These are phyloP conservation scores for Drosophila colorata DNA, from an alignment of 2,888 invertebrate species.

Conservation along the genomic window DNA sequence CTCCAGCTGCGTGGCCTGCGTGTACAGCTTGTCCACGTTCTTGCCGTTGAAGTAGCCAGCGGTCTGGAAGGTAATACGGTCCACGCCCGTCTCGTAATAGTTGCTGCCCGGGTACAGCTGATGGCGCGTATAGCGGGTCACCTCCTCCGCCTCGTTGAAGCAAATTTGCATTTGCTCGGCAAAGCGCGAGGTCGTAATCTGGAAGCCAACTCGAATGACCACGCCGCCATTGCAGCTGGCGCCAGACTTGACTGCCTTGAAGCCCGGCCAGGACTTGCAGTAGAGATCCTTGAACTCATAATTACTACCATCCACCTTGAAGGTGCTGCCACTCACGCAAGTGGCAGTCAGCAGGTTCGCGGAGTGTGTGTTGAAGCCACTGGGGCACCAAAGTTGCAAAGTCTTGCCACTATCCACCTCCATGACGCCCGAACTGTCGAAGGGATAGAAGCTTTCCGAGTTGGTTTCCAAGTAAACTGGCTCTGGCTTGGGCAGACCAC, in stretches of 20 bases:
- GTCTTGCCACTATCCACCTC: conserved; percentile 66
- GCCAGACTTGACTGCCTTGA: conserved; percentile 76
- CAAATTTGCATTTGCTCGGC: conserved; percentile 84
- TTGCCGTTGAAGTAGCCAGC: conserved; percentile 82
- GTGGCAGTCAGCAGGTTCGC: conserved; percentile 74
- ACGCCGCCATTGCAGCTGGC: conserved; percentile 79
- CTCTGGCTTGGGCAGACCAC: conserved; percentile 86
- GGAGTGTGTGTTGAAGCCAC: conserved; percentile 68
- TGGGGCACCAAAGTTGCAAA: conserved; percentile 82
- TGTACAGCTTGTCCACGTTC: conserved; percentile 84
- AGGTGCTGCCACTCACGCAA: conserved; percentile 79
- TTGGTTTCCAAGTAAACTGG: conserved; percentile 87
- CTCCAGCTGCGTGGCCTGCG: conserved; percentile 78
- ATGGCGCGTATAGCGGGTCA: conserved; percentile 84
- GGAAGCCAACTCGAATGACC: conserved; percentile 85
- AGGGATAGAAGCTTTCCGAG: conserved; percentile 76
- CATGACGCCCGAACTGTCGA: conserved; percentile 72
- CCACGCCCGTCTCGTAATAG: conserved; percentile 84
- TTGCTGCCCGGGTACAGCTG: conserved; percentile 84
- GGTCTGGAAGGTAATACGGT: conserved; percentile 83
- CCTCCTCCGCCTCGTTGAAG: conserved; percentile 83
- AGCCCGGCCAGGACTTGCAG: conserved; percentile 82
- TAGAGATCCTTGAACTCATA: conserved; percentile 80
- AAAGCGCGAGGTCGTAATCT: conserved; percentile 78
- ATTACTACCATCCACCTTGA: conserved; percentile 70